Evolutionary conservation across 2,113 vertebrate species (phyloP), one percentile per base, ranked within the genome.

Genomic region (Mirounga angustirostris): DNA sequence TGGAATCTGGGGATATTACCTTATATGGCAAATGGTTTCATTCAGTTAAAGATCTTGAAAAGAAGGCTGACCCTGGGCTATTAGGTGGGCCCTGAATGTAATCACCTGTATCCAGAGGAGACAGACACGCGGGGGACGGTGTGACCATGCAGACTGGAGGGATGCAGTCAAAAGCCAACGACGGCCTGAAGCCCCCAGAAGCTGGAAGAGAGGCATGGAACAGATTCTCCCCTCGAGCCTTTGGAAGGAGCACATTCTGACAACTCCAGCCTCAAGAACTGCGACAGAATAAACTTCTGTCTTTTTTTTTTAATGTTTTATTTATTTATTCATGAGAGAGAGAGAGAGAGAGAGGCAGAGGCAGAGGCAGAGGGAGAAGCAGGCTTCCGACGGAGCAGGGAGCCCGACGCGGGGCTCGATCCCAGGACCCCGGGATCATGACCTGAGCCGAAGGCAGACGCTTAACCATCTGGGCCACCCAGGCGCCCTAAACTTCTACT

Each of bases 211-310:
- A 91, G 54, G 40, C 46, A 7, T 0, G 18, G 88, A 58, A 73
- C 0, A 4, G 21, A n/a, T 65, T 80, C 74, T 90, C 36, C 26
- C 83, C 59, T 19, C 4, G 46, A 74, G 58, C 11, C 71, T 73
- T 33, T 15, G 1, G 24, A n/a, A 36, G 67, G 40, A 56, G 22
- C 6, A 0, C 0, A 0, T 15, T 36, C 85, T 8, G 33, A 81
- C 74, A 78, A 63, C 13, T 58, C 43, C 24, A 24, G 59, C 46
- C 56, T 78, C 79, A 14, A 82, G 85, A 74, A 54, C 52, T 22
- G 36, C 6, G 43, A 71, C 40, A 88, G 61, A 93, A 80, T 24
- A 79, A 79, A 94, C 46, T 56, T 46, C 69, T 85, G 63, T 46
- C 43, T 46, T 46, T 8, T 46, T 46, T 46, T 46, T 46, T 46